Conservation (phyloP, 1,140 invertebrate species). For the Dendroctonus ponderosae region DNA sequence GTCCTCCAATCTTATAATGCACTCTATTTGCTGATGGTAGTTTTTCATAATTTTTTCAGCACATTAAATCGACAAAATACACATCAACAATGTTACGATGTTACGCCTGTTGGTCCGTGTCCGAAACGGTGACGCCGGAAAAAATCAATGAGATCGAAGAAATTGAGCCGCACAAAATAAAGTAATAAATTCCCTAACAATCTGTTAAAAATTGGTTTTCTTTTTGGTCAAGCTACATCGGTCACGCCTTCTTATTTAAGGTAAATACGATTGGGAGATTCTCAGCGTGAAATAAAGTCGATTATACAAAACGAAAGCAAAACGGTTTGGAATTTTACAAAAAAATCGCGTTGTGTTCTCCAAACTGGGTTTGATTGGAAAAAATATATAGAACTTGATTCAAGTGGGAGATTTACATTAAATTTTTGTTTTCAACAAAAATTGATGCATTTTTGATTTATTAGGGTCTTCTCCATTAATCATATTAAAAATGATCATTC, state of each 20-base stretch:
- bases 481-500: too few relatives aligned
- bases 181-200: slow-evolving; percentile 32
- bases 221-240: slow-evolving; percentile 25
- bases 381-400: too few relatives aligned
- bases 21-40: not conserved
- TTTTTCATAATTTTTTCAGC: not conserved
- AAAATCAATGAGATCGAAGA: slow-evolving; percentile 17
- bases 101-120: slow-evolving; percentile 9
- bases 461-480: too few relatives aligned
- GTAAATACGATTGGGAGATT: slow-evolving; percentile 25
- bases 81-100: not conserved
- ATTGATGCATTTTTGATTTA: too few relatives aligned
- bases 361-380: too few relatives aligned
- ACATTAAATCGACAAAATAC: slow-evolving; percentile 8
- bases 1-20: too few relatives aligned
- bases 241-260: slow-evolving; percentile 25
- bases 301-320: not conserved
- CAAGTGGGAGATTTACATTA: not conserved
- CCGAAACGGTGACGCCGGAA: not conserved
- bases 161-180: slow-evolving; percentile 16
- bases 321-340: not conserved
- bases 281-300: slow-evolving; percentile 1
- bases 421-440: not conserved
- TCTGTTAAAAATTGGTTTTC: slow-evolving; percentile 31
- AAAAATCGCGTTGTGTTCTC: too few relatives aligned